These are phyloP conservation scores for Pteromalus puparum DNA, from an alignment of 1,140 invertebrate genomes.

Conservation along the genomic window DNA sequence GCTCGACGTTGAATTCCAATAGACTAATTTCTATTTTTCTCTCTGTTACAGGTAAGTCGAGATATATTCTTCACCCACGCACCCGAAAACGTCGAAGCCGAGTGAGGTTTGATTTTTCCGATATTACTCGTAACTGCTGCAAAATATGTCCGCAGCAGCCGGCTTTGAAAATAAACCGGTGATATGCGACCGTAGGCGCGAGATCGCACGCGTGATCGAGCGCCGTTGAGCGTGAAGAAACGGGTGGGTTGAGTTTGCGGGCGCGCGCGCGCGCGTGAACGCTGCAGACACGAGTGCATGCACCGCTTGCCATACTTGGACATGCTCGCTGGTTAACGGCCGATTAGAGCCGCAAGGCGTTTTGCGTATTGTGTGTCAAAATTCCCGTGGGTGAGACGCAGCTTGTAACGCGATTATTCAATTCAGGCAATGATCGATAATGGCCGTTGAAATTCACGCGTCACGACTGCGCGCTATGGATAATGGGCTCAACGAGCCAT, in stretches of 20 bases:
- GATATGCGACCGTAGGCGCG: not conserved
- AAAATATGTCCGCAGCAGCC: not conserved
- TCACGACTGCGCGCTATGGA: not conserved
- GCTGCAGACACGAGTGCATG: too few relatives aligned
- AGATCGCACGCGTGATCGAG: slow-evolving; percentile 19
- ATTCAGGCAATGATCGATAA: not conserved
- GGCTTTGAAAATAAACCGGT: not conserved
- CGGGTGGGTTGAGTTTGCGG: not conserved
- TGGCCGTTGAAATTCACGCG: slow-evolving; percentile 14
- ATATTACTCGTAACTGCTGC: not conserved
- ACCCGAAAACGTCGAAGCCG: not conserved
- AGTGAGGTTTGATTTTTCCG: slow-evolving; percentile 10
- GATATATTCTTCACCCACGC: not conserved
- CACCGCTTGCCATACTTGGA: not conserved
- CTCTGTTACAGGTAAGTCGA: slow-evolving; percentile 42
- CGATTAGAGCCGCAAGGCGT: not conserved
- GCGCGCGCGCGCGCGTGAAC: not conserved
- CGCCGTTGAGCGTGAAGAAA: not conserved
- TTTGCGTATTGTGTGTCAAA: not conserved
- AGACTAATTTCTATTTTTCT: slow-evolving; percentile 17
- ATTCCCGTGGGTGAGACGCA: not conserved
- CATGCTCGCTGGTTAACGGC: not conserved
- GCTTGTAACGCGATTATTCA: not conserved
- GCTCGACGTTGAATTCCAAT: not conserved
- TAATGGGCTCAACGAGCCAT: not conserved